phyloP scores from a whole-genome alignment of 2,888 invertebrate species.

The Apamea anceps region DNA sequence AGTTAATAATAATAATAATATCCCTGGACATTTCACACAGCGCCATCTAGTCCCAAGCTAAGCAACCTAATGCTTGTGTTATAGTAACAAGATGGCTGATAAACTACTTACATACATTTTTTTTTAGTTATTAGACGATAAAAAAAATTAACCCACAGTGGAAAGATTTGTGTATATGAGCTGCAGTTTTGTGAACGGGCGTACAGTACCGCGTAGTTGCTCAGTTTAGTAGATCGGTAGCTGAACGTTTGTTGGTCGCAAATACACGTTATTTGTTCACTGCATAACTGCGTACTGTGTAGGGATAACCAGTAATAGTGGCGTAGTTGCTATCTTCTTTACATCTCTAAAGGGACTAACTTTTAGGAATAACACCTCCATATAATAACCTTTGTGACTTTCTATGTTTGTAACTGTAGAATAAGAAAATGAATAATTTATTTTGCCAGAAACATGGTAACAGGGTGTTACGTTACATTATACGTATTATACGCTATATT shows the following conservation, averaged over 20 bases:
- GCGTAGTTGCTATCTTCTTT: neutral
- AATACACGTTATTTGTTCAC: conserved; percentile 50
- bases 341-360: neutral
- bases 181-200: conserved; percentile 12
- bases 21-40: too few relatives aligned
- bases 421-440: too few relatives aligned
- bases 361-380: neutral
- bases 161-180: neutral
- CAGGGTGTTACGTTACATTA: too few relatives aligned
- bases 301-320: conserved; percentile 1
- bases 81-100: too few relatives aligned
- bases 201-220: conserved; percentile 43
- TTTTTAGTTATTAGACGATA: too few relatives aligned
- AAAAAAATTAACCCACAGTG: neutral
- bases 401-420: neutral
- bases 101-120: too few relatives aligned
- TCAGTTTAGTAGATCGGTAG: conserved; percentile 48
- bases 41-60: too few relatives aligned
- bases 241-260: conserved; percentile 56
- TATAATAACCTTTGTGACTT: neutral
- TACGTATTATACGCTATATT: too few relatives aligned
- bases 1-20: too few relatives aligned
- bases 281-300: conserved; percentile 4
- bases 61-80: too few relatives aligned
- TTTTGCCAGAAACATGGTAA: too few relatives aligned